Evolutionary conservation across 2,888 invertebrate species (phyloP).

Genomic region (Antheraea yamamai): DNA sequence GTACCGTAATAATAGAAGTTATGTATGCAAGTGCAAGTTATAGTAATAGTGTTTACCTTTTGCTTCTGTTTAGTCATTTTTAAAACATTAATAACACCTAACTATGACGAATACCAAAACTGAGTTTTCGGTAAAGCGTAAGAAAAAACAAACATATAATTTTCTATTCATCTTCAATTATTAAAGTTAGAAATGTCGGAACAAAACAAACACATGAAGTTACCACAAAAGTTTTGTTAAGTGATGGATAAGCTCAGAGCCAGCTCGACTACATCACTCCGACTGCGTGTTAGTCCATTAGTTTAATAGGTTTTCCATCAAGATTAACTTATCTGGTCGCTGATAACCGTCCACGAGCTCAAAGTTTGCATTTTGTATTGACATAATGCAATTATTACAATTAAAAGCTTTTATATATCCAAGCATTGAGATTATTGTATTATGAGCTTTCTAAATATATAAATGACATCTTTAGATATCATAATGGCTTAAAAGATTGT

Average conservation of each 20-base stretch:
- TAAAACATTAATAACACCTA: too few species aligned
- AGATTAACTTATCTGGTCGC: slow-evolving; percentile 57
- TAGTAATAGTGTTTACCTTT: too few species aligned
- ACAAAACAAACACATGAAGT: slow-evolving; percentile 16
- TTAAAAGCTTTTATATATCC: background rate
- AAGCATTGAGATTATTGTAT: too few species aligned
- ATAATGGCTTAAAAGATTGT: too few species aligned
- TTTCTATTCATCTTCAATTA: background rate
- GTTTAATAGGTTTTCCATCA: slow-evolving; percentile 67
- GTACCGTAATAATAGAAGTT: too few species aligned
- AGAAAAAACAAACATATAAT: background rate
- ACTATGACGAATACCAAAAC: too few species aligned
- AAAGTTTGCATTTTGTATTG: slow-evolving; percentile 22
- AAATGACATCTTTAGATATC: too few species aligned
- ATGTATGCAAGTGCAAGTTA: too few species aligned
- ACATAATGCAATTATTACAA: background rate
- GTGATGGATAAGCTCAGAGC: slow-evolving; percentile 47
- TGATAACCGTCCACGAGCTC: slow-evolving; percentile 28
- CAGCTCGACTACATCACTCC: slow-evolving; percentile 30
- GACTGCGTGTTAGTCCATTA: slow-evolving; percentile 55
- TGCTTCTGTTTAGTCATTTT: too few species aligned
- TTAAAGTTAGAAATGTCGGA: background rate
- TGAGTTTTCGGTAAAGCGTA: background rate
- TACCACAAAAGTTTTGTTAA: slow-evolving; percentile 29
- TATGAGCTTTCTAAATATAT: too few species aligned